Conservation (phyloP, 2,888 invertebrate genomes). For the Latrodectus hesperus region DNA sequence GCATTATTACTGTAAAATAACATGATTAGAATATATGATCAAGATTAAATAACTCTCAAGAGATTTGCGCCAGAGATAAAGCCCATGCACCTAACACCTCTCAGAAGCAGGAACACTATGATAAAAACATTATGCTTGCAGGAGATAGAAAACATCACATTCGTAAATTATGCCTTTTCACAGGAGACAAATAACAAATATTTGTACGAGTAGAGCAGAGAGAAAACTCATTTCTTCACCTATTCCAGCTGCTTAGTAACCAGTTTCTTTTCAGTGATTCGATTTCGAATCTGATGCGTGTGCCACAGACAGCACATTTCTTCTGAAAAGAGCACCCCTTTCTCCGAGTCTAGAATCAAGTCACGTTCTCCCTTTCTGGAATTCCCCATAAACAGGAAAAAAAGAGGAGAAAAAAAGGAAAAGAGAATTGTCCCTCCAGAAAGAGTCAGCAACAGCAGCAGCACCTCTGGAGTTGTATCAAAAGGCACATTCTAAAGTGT, state of each 20-base stretch:
- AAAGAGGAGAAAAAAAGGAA: constrained; percentile 2
- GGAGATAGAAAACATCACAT: too few species aligned
- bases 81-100: too few species aligned
- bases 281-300: background rate
- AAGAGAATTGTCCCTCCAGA: constrained; percentile 5
- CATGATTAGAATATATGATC: too few species aligned
- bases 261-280: constrained; percentile 4
- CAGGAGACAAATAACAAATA: background rate
- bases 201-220: background rate
- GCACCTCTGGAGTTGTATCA: constrained; percentile 18
- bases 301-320: background rate
- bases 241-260: background rate
- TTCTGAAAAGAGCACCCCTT: background rate
- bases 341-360: background rate
- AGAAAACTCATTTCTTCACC: background rate
- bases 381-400: constrained; percentile 23
- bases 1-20: too few species aligned
- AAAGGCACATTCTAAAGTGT: constrained; percentile 36
- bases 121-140: too few species aligned
- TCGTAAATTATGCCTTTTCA: background rate
- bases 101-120: too few species aligned
- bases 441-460: background rate
- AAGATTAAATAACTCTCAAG: too few species aligned
- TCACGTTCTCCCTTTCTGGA: constrained; percentile 36
- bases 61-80: too few species aligned